These are phyloP conservation scores for Synergus itoensis DNA, from an alignment of 2,888 invertebrate species.

Conservation along the genomic window DNA sequence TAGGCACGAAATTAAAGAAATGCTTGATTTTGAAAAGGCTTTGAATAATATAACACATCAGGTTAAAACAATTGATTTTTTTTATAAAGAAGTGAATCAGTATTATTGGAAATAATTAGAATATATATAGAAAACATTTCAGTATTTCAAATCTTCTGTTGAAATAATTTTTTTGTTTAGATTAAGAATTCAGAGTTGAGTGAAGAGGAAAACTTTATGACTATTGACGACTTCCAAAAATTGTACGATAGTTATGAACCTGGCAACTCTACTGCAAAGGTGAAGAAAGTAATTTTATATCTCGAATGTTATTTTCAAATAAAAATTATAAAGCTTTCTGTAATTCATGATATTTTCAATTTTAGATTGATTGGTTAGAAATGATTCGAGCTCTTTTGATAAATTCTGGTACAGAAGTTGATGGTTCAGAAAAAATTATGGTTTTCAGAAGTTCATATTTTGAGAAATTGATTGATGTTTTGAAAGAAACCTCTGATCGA, in stretches of 20 bases:
- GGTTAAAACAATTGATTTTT: background rate
- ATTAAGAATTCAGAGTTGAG: background rate
- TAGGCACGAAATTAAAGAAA: background rate
- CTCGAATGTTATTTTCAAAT: background rate
- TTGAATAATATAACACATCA: background rate
- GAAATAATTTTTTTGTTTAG: background rate
- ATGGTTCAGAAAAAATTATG: constrained; percentile 43
- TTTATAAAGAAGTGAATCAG: background rate
- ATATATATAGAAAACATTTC: background rate
- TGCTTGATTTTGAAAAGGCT: background rate
- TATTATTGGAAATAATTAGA: too few species aligned
- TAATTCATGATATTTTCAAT: background rate
- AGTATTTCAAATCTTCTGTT: background rate
- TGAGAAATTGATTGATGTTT: constrained; percentile 42
- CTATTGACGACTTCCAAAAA: constrained; percentile 47
- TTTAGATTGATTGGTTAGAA: constrained; percentile 53
- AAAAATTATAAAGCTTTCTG: constrained; percentile 10
- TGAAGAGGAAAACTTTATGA: constrained; percentile 44
- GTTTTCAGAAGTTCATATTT: constrained; percentile 49
- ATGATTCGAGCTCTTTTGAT: constrained; percentile 36
- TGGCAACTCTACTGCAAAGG: constrained; percentile 15
- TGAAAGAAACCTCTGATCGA: constrained; percentile 48
- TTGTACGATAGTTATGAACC: constrained; percentile 39
- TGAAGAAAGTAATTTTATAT: background rate
- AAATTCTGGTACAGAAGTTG: constrained; percentile 43